These are phyloP conservation scores for Sipha flava DNA, from an alignment of 1,140 invertebrate species.

Conservation along the genomic window DNA sequence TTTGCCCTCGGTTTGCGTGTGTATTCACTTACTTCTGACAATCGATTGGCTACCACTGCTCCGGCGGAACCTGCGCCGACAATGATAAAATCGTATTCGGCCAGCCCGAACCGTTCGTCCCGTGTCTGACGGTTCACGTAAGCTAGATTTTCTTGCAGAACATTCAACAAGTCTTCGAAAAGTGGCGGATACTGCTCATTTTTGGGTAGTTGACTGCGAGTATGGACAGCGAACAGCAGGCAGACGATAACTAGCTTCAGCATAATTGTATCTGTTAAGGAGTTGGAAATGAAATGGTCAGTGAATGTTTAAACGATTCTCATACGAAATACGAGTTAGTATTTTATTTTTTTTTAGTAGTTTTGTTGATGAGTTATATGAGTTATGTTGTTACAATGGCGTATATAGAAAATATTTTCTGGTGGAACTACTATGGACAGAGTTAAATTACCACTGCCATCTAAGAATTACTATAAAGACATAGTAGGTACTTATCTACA, in stretches of 20 bases:
- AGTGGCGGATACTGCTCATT: slow-evolving; percentile 35
- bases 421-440: no score
- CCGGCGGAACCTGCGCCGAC: slow-evolving; percentile 38
- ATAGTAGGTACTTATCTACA: no score
- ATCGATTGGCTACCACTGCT: slow-evolving; percentile 36
- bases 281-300: no score
- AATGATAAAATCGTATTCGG: slow-evolving; percentile 39
- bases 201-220: background rate
- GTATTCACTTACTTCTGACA: slow-evolving; percentile 37
- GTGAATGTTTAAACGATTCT: no score
- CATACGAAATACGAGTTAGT: no score
- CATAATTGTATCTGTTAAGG: no score
- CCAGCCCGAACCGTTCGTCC: slow-evolving; percentile 42
- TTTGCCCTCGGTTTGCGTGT: background rate
- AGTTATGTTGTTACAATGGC: no score
- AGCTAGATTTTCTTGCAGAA: slow-evolving; percentile 27
- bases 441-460: no score
- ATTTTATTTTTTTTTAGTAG: no score
- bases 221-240: background rate
- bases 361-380: no score
- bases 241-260: background rate
- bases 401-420: no score
- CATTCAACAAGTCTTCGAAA: slow-evolving; percentile 32
- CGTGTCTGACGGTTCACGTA: slow-evolving; percentile 45
- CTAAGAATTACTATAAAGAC: no score